Base-by-base conservation (phyloP, 2,888 invertebrate genomes). In the Trissoscelio sp. region DNA sequence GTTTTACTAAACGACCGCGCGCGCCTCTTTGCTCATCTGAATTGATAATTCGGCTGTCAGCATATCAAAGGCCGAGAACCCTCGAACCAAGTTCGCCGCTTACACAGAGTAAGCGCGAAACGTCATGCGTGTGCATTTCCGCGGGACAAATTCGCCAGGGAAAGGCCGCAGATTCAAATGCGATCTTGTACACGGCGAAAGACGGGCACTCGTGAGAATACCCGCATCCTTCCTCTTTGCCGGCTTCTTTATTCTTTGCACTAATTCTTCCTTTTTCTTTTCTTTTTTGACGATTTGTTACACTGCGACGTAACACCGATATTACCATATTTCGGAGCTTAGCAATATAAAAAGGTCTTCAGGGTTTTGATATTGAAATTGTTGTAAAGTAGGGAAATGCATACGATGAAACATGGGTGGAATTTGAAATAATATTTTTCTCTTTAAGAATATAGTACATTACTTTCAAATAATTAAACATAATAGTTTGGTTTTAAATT, bases 41-140 rank as follows among this genome's bases (percentile, higher is more conserved):
- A 91, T 91, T 91, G 91, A 91, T 91, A 91, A 91, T 91, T 87
- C 83, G 73, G 79, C 87, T 81, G 89, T 89, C 89, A 88, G 91
- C 89, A 90, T 91, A 91, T 91, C 91, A 91, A 91, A 91, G 91
- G 90, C 88, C 83, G 67, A 39, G 69, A 64, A 55, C 72, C 58
- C 73, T 11, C 60, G 60, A 58, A 20, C 62, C 66, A 55, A 42
- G 67, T 55, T 64, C 58, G 18, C 53, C 66, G 14, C 31, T 39
- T 64, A 34, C 66, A 57, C 42, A 64, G 64, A 72, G 44, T 22
- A 69, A 66, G 72, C 67, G 70, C 67, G 66, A 74, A 79, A 75
- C 78, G 67, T 24, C 80, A 58, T 73, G 79, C 80, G 80, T 79
- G 79, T 83, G 80, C 79, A 67, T 64, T 81, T 74, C 81, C 60